Percentiles rank a stretch among this genome's conserved stretches.
Conservation (phyloP, 1,140 invertebrate species). For the Trichonephila clavata region DNA sequence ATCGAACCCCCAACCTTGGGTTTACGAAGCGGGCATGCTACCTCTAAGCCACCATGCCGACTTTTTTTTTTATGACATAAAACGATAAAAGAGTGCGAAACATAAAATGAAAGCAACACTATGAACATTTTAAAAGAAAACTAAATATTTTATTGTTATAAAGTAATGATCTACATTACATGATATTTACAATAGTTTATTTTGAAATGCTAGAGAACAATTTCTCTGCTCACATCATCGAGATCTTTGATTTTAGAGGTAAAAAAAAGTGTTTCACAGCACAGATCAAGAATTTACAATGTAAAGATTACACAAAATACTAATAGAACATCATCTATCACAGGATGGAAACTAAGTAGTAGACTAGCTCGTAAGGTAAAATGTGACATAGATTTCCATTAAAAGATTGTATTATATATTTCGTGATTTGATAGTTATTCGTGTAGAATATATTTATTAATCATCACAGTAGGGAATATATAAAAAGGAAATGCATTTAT, state of each 20-base stretch:
- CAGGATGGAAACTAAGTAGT: conserved; percentile 65
- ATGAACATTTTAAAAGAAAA: background rate
- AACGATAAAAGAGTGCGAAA: too few relatives aligned
- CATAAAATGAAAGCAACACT: background rate
- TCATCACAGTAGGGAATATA: too few relatives aligned
- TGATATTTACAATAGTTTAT: conserved; percentile 47
- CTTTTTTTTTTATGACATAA: too few relatives aligned
- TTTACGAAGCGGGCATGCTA: too few relatives aligned
- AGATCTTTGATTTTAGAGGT: conserved; percentile 56
- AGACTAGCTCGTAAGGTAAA: conserved; percentile 41
- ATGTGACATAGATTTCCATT: background rate
- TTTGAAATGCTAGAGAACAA: conserved; percentile 39
- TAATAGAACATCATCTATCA: conserved; percentile 53
- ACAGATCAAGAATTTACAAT: background rate
- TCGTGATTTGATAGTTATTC: background rate
- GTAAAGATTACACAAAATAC: conserved; percentile 37
- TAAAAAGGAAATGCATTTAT: too few relatives aligned
- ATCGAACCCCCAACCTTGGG: too few relatives aligned
- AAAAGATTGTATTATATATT: background rate
- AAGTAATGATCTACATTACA: conserved; percentile 68
- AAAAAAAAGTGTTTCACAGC: background rate
- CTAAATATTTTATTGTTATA: conserved; percentile 62
- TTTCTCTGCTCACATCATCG: background rate
- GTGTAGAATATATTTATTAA: background rate
- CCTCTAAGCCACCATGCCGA: too few relatives aligned